These are phyloP conservation scores for Eustalomyia histrio DNA, from an alignment of 2,888 invertebrate species.

Conservation along the genomic window DNA sequence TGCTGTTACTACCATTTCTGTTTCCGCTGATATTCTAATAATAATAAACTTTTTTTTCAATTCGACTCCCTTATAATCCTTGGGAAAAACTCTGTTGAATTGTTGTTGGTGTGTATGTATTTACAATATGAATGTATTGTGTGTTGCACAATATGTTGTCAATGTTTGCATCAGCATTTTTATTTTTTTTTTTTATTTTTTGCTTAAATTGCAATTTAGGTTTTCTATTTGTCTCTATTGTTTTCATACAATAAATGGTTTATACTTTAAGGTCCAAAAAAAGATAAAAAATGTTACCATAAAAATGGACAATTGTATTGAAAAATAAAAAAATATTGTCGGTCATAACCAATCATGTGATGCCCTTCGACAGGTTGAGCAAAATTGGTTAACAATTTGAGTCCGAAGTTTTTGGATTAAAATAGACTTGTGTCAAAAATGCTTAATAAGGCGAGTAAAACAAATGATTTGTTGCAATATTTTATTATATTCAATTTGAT, in stretches of 20 bases:
- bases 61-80: slow-evolving; percentile 23
- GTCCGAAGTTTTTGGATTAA: too few relatives aligned
- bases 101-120: slow-evolving; percentile 19
- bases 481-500: too few relatives aligned
- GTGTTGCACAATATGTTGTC: slow-evolving; percentile 51
- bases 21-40: slow-evolving; percentile 44
- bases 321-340: slow-evolving; percentile 33
- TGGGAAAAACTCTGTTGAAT: slow-evolving; percentile 26
- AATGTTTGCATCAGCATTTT: slow-evolving; percentile 59
- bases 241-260: slow-evolving; percentile 61
- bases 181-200: slow-evolving; percentile 37
- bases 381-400: too few relatives aligned
- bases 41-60: slow-evolving; percentile 13
- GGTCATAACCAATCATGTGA: too few relatives aligned
- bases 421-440: too few relatives aligned
- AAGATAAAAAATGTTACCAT: slow-evolving; percentile 48
- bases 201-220: slow-evolving; percentile 63
- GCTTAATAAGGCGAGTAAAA: too few relatives aligned
- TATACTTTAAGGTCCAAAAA: slow-evolving; percentile 48
- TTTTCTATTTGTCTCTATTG: slow-evolving; percentile 50
- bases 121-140: neutral
- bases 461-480: too few relatives aligned
- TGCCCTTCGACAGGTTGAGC: too few relatives aligned
- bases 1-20: neutral
- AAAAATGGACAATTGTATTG: slow-evolving; percentile 47